A percentile compares a stretch with the other conserved stretches of the same genome.
Evolutionary conservation across 2,888 invertebrate species (phyloP).

Genomic region (Idaea biselata): DNA sequence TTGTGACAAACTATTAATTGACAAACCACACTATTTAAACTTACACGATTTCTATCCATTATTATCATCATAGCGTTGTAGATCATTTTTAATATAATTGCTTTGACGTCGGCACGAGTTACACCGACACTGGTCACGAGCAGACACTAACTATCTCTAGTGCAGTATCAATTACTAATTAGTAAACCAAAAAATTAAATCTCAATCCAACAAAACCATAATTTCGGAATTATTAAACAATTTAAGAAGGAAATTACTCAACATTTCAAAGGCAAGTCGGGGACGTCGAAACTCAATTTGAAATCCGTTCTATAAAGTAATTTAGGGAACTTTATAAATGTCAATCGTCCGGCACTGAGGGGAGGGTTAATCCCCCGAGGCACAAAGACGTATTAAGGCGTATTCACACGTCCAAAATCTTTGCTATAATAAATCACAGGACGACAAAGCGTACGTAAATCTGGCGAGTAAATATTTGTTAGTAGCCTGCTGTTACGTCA

Average conservation of each 20-base stretch:
- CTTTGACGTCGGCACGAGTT: too few relatives aligned
- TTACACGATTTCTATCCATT: too few relatives aligned
- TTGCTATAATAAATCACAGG: conserved; percentile 41
- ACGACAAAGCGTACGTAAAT: conserved; percentile 27
- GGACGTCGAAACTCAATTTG: conserved; percentile 15
- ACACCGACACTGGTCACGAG: too few relatives aligned
- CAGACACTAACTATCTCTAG: background rate
- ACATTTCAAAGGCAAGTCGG: conserved; percentile 15
- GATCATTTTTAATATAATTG: too few relatives aligned
- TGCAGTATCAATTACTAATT: background rate
- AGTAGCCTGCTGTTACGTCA: conserved; percentile 18
- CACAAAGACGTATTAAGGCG: conserved; percentile 48
- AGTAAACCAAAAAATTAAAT: background rate
- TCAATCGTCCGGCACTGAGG: conserved; percentile 35
- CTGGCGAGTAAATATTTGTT: conserved; percentile 33
- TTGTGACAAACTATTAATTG: too few relatives aligned
- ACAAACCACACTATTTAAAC: too few relatives aligned
- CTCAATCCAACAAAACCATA: background rate
- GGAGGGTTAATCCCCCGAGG: conserved; percentile 39
- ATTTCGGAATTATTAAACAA: background rate
- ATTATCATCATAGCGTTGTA: too few relatives aligned
- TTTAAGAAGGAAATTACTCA: background rate
- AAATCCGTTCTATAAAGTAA: conserved; percentile 27
- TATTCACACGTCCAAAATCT: conserved; percentile 41
- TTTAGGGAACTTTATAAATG: conserved; percentile 33